Evolutionary conservation across 2,888 invertebrate species (phyloP), one percentile per base, ranked within the genome.

Genomic region (Vanessa cardui): DNA sequence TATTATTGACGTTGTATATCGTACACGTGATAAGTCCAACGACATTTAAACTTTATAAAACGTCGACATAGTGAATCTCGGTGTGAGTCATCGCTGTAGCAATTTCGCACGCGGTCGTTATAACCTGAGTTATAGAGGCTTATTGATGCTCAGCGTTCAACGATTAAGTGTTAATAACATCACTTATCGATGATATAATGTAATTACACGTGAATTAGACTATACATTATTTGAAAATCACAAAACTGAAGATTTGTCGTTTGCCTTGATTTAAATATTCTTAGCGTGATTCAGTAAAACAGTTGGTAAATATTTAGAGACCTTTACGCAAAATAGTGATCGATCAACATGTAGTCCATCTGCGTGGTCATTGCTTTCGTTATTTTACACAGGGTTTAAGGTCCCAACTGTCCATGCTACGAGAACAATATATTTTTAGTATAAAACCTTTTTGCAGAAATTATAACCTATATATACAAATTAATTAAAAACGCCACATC

Each of bases 31-130:
- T 20, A 15, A 61, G 58, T 67, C 62, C 62, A 66, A 68, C 58
- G 63, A 63, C 61, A 66, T 69, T 66, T 63, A 54, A 69, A 62
- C 66, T 18, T 44, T 62, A 60, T 64, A 70, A 71, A 65, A 62
- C 70, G 67, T 67, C 56, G 59, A 50, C 58, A 49, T 20, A 66
- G 62, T 44, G 60, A 60, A 59, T 47, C 64, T 62, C 33, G 49
- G 18, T 47, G 56, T 70, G 72, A 72, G 33, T 72, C 71, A 72
- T 63, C 31, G 50, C 21, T 44, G 66, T 8, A 44, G 20, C 64
- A 39, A 58, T 31, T 70, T 72, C 72, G 64, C 73, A 73, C 64
- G 70, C 71, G 72, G 65, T 62, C 67, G 58, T 66, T 64, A 65
- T 54, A 39, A 12, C 52, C 49, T 6, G 62, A 31, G 31, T 15